Conservation (phyloP, 1,140 invertebrate genomes). For the Euura lappo region DNA sequence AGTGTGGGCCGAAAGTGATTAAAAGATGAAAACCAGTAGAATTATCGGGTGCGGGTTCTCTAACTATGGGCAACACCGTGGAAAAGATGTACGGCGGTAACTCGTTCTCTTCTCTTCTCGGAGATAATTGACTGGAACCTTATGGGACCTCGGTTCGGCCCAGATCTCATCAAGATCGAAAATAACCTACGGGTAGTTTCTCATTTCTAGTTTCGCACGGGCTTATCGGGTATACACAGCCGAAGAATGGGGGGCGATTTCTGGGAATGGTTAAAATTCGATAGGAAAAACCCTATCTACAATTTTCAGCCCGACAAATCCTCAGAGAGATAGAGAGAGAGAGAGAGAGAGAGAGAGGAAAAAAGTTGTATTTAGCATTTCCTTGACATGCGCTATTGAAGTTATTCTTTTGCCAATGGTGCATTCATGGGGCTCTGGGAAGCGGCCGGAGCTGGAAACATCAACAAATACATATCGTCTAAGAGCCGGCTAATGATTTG, state of each 20-base stretch:
- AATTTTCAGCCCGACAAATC: background rate
- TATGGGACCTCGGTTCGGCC: background rate
- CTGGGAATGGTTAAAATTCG: background rate
- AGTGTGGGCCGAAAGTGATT: background rate
- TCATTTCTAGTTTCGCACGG: background rate
- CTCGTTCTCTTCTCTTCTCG: background rate
- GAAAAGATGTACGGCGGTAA: background rate
- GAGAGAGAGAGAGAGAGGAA: background rate
- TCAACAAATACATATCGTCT: constrained; percentile 2
- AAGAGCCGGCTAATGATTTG: constrained; percentile 1
- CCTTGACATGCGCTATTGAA: background rate
- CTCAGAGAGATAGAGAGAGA: background rate
- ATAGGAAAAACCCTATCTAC: background rate
- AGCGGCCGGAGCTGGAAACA: background rate
- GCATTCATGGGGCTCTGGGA: background rate
- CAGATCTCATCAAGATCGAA: background rate
- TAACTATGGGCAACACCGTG: background rate
- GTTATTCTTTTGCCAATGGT: background rate
- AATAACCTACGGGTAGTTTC: background rate
- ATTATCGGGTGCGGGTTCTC: background rate
- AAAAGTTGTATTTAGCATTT: background rate
- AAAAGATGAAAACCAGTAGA: background rate
- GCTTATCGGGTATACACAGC: background rate
- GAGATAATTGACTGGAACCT: background rate
- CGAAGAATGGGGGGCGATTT: background rate